Conservation (phyloP, 2,797 vertebrate genomes). For the Dendrocincla fuliginosa region DNA sequence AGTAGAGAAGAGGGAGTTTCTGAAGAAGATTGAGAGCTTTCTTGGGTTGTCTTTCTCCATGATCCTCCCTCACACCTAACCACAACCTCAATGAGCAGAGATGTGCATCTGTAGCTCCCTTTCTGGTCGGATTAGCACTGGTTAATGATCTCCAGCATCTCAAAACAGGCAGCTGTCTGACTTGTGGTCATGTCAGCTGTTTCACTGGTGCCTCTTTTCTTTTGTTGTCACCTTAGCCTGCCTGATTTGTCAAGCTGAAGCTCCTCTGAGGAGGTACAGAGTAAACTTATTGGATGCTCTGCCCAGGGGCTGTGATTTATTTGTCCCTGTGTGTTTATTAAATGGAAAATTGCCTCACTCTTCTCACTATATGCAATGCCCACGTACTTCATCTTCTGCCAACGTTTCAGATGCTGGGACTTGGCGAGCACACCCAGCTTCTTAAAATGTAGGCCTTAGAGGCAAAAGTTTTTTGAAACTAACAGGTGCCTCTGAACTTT, state of each 20-base stretch:
- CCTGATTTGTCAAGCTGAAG: not conserved
- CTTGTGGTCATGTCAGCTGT: not conserved
- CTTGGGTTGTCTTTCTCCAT: not conserved
- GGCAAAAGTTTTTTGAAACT: slow-evolving; percentile 2
- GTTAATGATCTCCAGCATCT: not conserved
- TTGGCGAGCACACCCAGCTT: not conserved
- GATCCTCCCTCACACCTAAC: not conserved
- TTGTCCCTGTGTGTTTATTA: not conserved
- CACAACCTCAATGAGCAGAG: fast-evolving
- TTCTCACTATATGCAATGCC: not conserved
- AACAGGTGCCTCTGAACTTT: slow-evolving; percentile 31
- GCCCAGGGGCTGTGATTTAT: not conserved
- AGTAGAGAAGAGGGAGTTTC: not conserved
- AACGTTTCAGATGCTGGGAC: not conserved
- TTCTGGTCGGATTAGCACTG: not conserved
- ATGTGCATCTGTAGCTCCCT: not conserved
- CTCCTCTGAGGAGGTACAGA: not conserved
- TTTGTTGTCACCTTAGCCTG: not conserved
- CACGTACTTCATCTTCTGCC: not conserved
- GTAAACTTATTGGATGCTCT: not conserved
- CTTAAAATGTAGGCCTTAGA: slow-evolving; percentile 3
- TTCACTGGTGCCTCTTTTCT: not conserved
- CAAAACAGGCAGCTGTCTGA: not conserved
- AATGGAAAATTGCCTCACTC: not conserved
- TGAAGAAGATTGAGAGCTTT: not conserved